A percentile compares a stretch with the other conserved stretches of the same genome.
Evolutionary conservation across 2,113 vertebrate species (phyloP).

Genomic region (Oophaga pumilio): DNA sequence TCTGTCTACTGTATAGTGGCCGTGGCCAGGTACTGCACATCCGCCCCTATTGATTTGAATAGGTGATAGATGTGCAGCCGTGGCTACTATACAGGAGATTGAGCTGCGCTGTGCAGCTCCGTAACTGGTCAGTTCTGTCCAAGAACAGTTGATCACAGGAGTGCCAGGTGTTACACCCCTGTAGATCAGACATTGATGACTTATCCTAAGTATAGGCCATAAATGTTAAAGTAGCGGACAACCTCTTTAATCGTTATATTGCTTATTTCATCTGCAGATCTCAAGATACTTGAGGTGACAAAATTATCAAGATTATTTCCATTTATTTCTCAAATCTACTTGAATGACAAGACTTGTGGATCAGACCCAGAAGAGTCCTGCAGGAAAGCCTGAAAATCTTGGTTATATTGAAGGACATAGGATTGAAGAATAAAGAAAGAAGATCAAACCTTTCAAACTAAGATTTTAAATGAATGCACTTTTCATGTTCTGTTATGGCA

Average conservation of each 20-base stretch:
- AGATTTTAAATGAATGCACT: not conserved
- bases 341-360: not conserved
- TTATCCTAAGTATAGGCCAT: too few relatives aligned
- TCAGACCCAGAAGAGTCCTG: rapidly evolving
- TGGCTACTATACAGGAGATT: too few relatives aligned
- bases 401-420: not conserved
- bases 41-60: too few relatives aligned
- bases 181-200: too few relatives aligned
- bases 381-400: not conserved
- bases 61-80: too few relatives aligned
- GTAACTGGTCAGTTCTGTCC: too few relatives aligned
- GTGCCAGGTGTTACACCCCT: too few relatives aligned
- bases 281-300: slow-evolving; percentile 12
- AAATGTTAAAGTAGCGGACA: too few relatives aligned
- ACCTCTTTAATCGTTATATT: not conserved
- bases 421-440: not conserved
- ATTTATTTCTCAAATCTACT: not conserved
- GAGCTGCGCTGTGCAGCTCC: too few relatives aligned
- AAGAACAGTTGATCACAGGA: too few relatives aligned
- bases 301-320: not conserved
- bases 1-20: too few relatives aligned
- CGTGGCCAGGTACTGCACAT: too few relatives aligned
- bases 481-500: not conserved
- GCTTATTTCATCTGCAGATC: not conserved
- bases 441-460: not conserved